These are phyloP conservation scores for Glossophaga mutica DNA, from an alignment of 2,797 vertebrate species.

Conservation along the genomic window DNA sequence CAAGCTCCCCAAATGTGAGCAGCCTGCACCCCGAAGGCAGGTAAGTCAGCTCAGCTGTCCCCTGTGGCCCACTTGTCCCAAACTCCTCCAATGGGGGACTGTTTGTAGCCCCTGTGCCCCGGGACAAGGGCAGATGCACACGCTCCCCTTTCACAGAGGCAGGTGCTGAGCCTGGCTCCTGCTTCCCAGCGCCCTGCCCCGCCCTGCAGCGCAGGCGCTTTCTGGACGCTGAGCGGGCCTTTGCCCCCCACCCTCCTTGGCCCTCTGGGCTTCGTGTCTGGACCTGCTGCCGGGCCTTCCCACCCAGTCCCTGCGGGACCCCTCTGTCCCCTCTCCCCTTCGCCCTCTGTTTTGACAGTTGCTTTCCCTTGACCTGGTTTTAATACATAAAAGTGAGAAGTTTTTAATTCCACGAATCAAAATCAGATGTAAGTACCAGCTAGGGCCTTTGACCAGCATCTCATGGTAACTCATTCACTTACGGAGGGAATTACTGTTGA, in stretches of 20 bases:
- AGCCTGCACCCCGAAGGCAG: accelerated
- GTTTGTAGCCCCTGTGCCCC: not conserved
- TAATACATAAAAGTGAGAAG: not conserved
- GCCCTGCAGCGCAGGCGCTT: not conserved
- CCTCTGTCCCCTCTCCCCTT: not conserved
- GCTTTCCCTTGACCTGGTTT: not conserved
- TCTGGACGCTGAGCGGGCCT: not conserved
- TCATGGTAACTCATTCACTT: no score
- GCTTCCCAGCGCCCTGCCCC: not conserved
- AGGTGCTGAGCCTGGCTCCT: not conserved
- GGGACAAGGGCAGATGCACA: not conserved
- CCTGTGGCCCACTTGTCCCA: not conserved
- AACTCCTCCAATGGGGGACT: not conserved
- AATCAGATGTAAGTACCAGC: not conserved
- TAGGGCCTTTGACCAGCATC: not conserved
- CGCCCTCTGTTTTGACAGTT: not conserved
- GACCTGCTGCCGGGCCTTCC: not conserved
- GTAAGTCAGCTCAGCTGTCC: not conserved
- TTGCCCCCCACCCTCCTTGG: not conserved
- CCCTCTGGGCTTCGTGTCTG: not conserved
- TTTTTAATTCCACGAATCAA: not conserved
- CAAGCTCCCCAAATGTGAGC: accelerated
- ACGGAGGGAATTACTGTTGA: no score
- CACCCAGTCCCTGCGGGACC: not conserved
- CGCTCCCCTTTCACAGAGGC: not conserved